Conservation (phyloP, 2,113 vertebrate genomes). For the Lipotes vexillifer region DNA sequence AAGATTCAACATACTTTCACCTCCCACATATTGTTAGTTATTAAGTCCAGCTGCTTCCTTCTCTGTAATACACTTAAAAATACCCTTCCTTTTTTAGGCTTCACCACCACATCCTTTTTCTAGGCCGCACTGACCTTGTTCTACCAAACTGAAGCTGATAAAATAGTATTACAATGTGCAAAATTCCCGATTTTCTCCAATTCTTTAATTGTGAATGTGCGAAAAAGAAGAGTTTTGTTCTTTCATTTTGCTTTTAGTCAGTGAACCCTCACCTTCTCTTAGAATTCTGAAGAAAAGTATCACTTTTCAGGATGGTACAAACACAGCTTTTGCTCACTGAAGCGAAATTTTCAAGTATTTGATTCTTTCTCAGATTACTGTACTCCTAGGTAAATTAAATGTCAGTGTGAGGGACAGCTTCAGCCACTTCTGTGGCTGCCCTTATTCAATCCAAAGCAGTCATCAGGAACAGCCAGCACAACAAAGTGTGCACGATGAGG, state of each 20-base stretch:
- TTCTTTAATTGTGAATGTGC: neutral
- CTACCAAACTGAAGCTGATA: neutral
- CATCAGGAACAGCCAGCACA: neutral
- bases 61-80: slow-evolving; percentile 33
- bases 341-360: slow-evolving; percentile 49
- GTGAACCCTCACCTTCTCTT: neutral
- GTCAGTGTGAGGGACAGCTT: slow-evolving; percentile 45
- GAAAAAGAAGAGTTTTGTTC: neutral
- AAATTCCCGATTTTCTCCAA: neutral
- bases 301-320: slow-evolving; percentile 41
- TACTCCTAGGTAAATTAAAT: slow-evolving; percentile 64
- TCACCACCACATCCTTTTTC: neutral
- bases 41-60: slow-evolving; percentile 47
- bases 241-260: neutral
- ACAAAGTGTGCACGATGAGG: neutral
- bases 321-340: slow-evolving; percentile 43
- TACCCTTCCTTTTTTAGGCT: neutral
- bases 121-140: neutral
- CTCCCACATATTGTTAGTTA: slow-evolving; percentile 19
- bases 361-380: slow-evolving; percentile 61
- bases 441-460: slow-evolving; percentile 49
- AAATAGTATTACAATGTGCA: neutral
- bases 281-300: slow-evolving; percentile 33
- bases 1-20: slow-evolving; percentile 9
- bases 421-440: neutral